Evolutionary conservation across 2,113 vertebrate species (phyloP).

Genomic region (Mustelus asterias): DNA sequence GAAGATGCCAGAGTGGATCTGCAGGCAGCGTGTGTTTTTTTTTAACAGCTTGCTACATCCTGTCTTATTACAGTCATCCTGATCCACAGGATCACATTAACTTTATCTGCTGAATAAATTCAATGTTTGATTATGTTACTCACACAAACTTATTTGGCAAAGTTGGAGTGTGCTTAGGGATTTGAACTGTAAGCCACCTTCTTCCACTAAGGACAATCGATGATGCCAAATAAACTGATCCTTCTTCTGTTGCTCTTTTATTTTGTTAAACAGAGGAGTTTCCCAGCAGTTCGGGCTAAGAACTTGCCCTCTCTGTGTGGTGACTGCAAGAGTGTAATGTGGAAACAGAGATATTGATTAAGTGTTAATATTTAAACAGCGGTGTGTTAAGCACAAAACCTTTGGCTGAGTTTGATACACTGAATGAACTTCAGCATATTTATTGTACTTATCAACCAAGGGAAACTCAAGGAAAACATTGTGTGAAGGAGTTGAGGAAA

Average conservation of each 20-base stretch:
- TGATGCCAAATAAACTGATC: background rate
- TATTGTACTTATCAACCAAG: background rate
- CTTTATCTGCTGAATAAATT: background rate
- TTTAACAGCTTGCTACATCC: background rate
- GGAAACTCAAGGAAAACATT: background rate
- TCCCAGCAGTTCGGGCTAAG: background rate
- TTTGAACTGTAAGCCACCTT: background rate
- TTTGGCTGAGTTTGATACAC: background rate
- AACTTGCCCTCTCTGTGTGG: no score
- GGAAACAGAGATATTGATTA: background rate
- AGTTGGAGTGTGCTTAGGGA: background rate
- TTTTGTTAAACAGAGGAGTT: background rate
- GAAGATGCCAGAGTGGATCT: background rate
- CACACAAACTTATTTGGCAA: background rate
- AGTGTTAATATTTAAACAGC: constrained; percentile 21
- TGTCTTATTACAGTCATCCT: background rate
- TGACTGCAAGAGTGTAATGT: background rate
- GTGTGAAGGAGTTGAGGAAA: background rate
- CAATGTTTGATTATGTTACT: constrained; percentile 16
- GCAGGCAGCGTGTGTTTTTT: background rate
- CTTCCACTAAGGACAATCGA: background rate
- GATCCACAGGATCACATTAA: background rate
- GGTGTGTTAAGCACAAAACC: background rate
- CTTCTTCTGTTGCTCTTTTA: background rate
- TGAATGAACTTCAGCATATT: background rate